These are phyloP conservation scores for Drosophila ochracea DNA, from an alignment of 2,888 invertebrate genomes.

Conservation along the genomic window DNA sequence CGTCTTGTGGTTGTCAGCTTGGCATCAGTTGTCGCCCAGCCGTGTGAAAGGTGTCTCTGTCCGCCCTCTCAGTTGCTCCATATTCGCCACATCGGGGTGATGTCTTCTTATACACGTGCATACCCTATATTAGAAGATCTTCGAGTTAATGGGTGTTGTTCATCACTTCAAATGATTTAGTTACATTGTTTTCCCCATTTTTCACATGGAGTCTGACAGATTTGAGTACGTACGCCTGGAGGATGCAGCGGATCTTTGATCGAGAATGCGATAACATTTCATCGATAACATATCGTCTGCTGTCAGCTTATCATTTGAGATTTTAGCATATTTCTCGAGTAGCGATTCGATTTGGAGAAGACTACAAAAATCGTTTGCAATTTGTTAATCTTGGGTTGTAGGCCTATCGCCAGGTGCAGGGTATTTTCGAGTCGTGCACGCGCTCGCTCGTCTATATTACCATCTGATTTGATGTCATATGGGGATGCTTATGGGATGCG, in stretches of 20 bases:
- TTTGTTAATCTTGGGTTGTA: not conserved
- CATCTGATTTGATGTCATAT: slow-evolving; percentile 34
- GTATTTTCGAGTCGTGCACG: slow-evolving; percentile 13
- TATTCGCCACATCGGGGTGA: not conserved
- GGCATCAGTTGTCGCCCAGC: slow-evolving; percentile 33
- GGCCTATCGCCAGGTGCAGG: not conserved
- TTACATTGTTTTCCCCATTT: not conserved
- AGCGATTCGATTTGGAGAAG: not conserved
- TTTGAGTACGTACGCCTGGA: rapidly evolving
- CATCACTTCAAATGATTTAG: not conserved
- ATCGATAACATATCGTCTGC: not conserved
- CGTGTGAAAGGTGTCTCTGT: slow-evolving; percentile 37
- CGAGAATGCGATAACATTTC: not conserved
- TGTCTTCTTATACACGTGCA: not conserved
- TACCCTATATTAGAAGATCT: not conserved
- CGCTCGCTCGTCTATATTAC: not conserved
- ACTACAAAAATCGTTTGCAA: not conserved
- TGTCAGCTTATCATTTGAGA: not conserved
- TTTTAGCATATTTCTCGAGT: not conserved
- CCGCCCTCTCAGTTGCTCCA: not conserved
- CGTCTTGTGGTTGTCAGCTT: slow-evolving; percentile 61
- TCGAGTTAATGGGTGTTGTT: not conserved
- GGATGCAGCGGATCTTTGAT: not conserved
- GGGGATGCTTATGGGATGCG: slow-evolving; percentile 30
- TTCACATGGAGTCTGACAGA: not conserved